Conservation (phyloP, 2,888 invertebrate genomes). For the Callinectes sapidus region DNA sequence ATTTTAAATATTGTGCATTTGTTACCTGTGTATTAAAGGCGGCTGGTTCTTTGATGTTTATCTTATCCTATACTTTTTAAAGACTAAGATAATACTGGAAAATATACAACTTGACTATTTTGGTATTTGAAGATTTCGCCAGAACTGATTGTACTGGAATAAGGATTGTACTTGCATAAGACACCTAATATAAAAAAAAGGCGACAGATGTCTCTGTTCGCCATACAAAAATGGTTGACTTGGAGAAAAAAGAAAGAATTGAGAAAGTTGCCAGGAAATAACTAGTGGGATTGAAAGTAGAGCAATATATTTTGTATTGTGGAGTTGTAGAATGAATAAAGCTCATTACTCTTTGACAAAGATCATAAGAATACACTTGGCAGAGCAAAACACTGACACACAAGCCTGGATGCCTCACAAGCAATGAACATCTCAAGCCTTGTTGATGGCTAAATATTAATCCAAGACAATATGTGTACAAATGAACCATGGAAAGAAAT, state of each 20-base stretch:
- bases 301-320: too few species aligned
- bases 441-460: too few species aligned
- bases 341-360: too few species aligned
- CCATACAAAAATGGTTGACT: background rate
- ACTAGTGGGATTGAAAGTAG: background rate
- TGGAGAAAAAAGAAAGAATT: background rate
- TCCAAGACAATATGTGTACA: too few species aligned
- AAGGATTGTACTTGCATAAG: background rate
- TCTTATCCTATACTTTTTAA: background rate
- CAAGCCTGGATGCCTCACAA: too few species aligned
- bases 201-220: background rate
- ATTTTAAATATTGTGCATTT: constrained; percentile 17
- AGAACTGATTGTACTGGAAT: background rate
- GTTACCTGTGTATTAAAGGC: constrained; percentile 46
- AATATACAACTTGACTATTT: background rate
- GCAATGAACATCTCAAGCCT: too few species aligned
- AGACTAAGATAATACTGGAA: background rate
- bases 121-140: background rate
- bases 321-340: too few species aligned
- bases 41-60: background rate
- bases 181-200: background rate
- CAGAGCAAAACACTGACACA: too few species aligned
- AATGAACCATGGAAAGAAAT: too few species aligned
- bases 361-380: too few species aligned
- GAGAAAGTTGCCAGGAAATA: background rate